These are phyloP conservation scores for Cephalotes varians DNA, from an alignment of 2,888 invertebrate species.

Conservation along the genomic window DNA sequence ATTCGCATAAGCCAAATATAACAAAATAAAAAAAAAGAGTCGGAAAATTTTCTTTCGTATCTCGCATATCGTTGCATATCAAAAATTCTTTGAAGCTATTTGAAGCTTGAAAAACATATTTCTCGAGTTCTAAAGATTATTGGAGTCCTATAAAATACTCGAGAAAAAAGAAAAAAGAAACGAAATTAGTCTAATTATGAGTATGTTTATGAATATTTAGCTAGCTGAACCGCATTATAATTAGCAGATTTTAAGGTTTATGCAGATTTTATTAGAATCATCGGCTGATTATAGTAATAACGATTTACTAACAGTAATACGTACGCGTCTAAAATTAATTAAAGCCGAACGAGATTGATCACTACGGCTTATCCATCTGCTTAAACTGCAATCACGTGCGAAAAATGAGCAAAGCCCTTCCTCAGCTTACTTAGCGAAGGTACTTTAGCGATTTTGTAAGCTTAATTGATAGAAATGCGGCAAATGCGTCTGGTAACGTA, in stretches of 20 bases:
- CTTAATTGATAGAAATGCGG: constrained; percentile 35
- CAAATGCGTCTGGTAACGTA: background rate
- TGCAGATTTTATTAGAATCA: constrained; percentile 37
- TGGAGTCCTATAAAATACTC: background rate
- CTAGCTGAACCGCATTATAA: constrained; percentile 7
- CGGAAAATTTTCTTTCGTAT: background rate
- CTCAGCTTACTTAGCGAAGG: constrained; percentile 15
- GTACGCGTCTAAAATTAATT: constrained; percentile 33
- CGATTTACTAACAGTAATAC: constrained; percentile 29
- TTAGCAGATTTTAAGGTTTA: constrained; percentile 3
- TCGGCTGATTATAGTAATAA: constrained; percentile 20
- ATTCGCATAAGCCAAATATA: background rate
- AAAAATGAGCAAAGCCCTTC: constrained; percentile 25
- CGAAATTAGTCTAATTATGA: constrained; percentile 7
- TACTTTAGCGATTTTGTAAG: constrained; percentile 31
- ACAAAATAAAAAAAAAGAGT: background rate
- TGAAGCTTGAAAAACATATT: background rate
- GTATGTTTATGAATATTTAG: constrained; percentile 11
- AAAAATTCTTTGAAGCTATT: background rate
- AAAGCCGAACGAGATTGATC: constrained; percentile 29
- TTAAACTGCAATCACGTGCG: constrained; percentile 5
- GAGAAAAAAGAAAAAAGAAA: background rate
- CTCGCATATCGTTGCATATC: background rate
- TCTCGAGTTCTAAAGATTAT: background rate
- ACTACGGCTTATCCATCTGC: constrained; percentile 7